These are phyloP conservation scores for Tricholaema leucomelas DNA, from an alignment of 2,113 vertebrate species.

Conservation along the genomic window DNA sequence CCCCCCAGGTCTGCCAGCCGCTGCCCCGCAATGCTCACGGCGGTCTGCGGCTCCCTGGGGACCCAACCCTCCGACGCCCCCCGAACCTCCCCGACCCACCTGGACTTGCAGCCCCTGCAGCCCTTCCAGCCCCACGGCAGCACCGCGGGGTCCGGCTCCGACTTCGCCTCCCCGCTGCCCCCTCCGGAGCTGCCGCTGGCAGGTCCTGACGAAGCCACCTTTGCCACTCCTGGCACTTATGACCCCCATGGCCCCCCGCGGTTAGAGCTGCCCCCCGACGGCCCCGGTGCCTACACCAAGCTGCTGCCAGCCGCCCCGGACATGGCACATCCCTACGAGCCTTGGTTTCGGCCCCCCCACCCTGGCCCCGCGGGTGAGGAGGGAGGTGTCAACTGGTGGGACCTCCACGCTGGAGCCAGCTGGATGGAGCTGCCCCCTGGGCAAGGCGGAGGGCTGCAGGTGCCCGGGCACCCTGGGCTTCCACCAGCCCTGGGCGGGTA, in stretches of 20 bases:
- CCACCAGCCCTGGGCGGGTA: conserved; percentile 84
- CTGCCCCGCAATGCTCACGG: conserved; percentile 78
- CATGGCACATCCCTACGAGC: conserved; percentile 94
- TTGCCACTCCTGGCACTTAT: conserved; percentile 50
- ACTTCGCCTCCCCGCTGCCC: conserved; percentile 67
- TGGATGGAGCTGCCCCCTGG: conserved; percentile 91
- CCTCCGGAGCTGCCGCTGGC: conserved; percentile 70
- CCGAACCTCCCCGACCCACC: conserved; percentile 71
- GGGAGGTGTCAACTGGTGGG: conserved; percentile 91
- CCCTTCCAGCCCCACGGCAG: conserved; percentile 75
- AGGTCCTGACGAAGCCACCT: conserved; percentile 70
- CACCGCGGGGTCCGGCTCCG: conserved; percentile 54
- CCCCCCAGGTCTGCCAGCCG: conserved; percentile 59
- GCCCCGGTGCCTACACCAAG: conserved; percentile 73
- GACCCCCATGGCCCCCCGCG: conserved; percentile 70
- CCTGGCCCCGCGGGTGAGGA: conserved; percentile 83
- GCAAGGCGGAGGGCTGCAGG: conserved; percentile 74
- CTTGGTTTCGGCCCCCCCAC: conserved; percentile 90
- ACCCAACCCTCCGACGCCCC: conserved; percentile 79
- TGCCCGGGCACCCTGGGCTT: conserved; percentile 78
- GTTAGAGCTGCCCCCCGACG: conserved; percentile 72
- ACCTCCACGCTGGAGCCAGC: conserved; percentile 86
- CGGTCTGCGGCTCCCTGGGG: conserved; percentile 80
- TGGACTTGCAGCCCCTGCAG: conserved; percentile 77
- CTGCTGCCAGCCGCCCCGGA: conserved; percentile 74